Conservation (phyloP, 1,140 invertebrate genomes). For the Adelges cooleyi region DNA sequence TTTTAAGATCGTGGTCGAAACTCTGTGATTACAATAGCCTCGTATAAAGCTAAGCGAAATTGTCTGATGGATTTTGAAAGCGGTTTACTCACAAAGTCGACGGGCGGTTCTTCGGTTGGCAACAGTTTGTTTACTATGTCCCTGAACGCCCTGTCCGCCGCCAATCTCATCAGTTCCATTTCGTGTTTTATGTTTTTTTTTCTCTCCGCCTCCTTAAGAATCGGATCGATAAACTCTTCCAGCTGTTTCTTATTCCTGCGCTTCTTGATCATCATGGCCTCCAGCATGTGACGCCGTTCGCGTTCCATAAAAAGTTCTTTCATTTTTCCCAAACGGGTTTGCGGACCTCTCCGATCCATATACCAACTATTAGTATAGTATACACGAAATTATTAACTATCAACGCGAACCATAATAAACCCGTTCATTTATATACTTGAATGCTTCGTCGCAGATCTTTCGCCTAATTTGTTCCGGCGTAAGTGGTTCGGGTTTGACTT, state of each 20-base stretch:
- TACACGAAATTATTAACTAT: no score
- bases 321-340: background rate
- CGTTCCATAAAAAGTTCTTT: background rate
- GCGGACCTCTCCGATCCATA: background rate
- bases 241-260: background rate
- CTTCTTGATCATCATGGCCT: conserved; percentile 6
- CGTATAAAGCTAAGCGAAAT: no score
- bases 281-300: background rate
- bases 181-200: background rate
- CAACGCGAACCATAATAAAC: no score
- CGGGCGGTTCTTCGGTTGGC: background rate
- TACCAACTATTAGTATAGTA: conserved; percentile 7
- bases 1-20: no score
- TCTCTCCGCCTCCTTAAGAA: background rate
- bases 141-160: background rate
- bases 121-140: background rate
- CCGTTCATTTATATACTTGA: background rate
- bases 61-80: no score
- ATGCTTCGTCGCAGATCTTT: background rate
- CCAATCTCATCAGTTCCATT: background rate
- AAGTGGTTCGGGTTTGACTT: no score
- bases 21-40: no score
- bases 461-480: background rate
- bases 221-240: background rate
- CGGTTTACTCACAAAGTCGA: background rate